Conservation (phyloP, 2,113 vertebrate species). For the Brienomyrus brachyistius region DNA sequence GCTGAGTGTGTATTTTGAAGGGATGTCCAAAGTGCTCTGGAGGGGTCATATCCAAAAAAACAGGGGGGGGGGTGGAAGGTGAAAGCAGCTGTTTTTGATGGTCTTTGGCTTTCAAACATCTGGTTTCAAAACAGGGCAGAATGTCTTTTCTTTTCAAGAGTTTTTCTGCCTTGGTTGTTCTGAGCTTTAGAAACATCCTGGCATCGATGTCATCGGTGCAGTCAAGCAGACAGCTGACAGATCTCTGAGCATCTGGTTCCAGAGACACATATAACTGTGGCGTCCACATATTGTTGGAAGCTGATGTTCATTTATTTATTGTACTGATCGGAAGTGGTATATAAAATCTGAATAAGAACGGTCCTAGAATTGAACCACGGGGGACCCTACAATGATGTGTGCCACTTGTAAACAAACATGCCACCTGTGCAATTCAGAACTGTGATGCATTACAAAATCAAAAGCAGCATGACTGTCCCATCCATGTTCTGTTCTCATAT, state of each 20-base stretch:
- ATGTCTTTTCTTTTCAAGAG: neutral
- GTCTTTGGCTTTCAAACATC: neutral
- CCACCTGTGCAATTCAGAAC: neutral
- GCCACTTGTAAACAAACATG: too few species aligned
- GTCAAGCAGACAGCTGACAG: neutral
- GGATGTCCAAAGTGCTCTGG: neutral
- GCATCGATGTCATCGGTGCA: neutral
- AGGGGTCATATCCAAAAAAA: neutral
- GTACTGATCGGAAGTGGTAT: neutral
- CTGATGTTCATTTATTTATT: neutral
- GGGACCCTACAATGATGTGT: neutral
- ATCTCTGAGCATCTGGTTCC: neutral
- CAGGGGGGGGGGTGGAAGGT: neutral
- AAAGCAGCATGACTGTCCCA: neutral
- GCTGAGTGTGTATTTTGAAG: neutral
- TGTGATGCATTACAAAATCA: neutral
- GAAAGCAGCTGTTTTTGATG: neutral
- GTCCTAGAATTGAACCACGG: neutral
- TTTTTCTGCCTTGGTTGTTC: neutral
- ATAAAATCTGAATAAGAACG: neutral
- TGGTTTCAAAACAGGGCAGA: neutral
- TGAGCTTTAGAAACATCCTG: neutral
- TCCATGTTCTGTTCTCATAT: neutral
- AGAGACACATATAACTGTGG: neutral
- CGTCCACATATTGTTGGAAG: neutral